A percentile compares a stretch with the other conserved stretches of the same genome.
Conservation (phyloP, 2,113 vertebrate species). For the Poeciliopsis prolifica region DNA sequence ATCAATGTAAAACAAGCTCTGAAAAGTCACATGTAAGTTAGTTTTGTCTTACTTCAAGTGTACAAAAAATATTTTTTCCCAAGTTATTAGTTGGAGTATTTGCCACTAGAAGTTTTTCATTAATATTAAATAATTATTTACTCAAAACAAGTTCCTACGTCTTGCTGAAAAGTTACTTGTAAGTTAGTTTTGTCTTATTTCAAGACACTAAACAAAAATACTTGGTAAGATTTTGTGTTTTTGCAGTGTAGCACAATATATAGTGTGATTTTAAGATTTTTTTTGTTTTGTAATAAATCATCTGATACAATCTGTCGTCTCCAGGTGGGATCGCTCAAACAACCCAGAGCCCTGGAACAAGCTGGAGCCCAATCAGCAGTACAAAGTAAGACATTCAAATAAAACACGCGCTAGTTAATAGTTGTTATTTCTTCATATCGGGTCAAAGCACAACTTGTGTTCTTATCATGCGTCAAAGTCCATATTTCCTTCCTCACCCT, state of each 20-base stretch:
- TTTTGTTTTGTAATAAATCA: background rate
- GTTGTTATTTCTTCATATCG: background rate
- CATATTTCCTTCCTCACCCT: constrained; percentile 11
- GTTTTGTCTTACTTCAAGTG: too few relatives aligned
- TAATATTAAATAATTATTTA: too few relatives aligned
- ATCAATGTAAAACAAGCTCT: too few relatives aligned
- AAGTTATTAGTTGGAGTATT: too few relatives aligned
- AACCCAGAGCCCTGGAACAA: constrained; percentile 98
- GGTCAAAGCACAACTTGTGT: background rate
- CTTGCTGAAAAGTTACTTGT: too few relatives aligned
- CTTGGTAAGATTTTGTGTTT: too few relatives aligned
- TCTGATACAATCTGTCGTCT: constrained; percentile 19
- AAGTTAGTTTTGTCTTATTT: too few relatives aligned
- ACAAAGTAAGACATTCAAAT: constrained; percentile 85
- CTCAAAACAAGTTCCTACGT: too few relatives aligned
- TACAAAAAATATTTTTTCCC: too few relatives aligned
- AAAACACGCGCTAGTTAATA: background rate
- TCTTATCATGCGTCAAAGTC: constrained; percentile 50
- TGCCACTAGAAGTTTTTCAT: too few relatives aligned
- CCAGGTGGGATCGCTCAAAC: constrained; percentile 93
- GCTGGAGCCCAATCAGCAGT: constrained; percentile 84
- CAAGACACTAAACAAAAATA: too few relatives aligned
- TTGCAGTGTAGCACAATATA: background rate
- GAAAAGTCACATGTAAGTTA: too few relatives aligned
- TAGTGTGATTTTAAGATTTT: background rate